Evolutionary conservation across 2,888 invertebrate genomes (phyloP).

Genomic region (Phania funesta): DNA sequence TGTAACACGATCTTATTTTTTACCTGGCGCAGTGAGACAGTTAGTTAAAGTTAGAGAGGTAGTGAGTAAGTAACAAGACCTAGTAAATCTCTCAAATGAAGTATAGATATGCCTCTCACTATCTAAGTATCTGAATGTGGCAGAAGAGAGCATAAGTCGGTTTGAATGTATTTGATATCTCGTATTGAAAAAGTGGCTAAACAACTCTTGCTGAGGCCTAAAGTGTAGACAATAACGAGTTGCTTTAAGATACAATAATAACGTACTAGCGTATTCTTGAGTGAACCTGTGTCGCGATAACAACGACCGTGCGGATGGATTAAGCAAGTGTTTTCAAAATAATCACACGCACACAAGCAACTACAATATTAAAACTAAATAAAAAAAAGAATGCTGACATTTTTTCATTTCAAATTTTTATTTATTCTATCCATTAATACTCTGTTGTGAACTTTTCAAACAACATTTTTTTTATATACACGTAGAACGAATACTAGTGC

Average conservation of each 20-base stretch:
- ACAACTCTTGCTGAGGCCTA: slow-evolving; percentile 55
- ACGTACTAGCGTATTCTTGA: slow-evolving; percentile 72
- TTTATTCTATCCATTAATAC: slow-evolving; percentile 62
- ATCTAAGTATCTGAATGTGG: neutral
- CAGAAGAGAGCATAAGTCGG: slow-evolving; percentile 28
- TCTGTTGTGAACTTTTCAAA: slow-evolving; percentile 63
- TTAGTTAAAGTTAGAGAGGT: neutral
- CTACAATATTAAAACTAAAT: neutral
- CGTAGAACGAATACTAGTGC: slow-evolving; percentile 2
- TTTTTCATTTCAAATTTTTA: slow-evolving; percentile 46
- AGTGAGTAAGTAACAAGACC: neutral
- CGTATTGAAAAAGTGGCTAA: slow-evolving; percentile 52
- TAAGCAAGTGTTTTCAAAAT: slow-evolving; percentile 37
- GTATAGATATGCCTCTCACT: neutral
- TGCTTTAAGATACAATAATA: slow-evolving; percentile 55
- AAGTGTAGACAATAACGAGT: slow-evolving; percentile 61
- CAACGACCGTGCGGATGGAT: slow-evolving; percentile 71
- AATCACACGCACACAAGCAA: slow-evolving; percentile 40
- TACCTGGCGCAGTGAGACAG: slow-evolving; percentile 38
- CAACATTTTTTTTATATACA: slow-evolving; percentile 17
- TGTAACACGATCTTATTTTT: neutral
- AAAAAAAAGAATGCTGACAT: slow-evolving; percentile 38
- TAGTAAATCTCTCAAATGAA: neutral
- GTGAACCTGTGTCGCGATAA: slow-evolving; percentile 75
- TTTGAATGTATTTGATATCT: slow-evolving; percentile 1